These are phyloP conservation scores for Nemoura dubitans DNA, from an alignment of 2,888 invertebrate species.

Conservation along the genomic window DNA sequence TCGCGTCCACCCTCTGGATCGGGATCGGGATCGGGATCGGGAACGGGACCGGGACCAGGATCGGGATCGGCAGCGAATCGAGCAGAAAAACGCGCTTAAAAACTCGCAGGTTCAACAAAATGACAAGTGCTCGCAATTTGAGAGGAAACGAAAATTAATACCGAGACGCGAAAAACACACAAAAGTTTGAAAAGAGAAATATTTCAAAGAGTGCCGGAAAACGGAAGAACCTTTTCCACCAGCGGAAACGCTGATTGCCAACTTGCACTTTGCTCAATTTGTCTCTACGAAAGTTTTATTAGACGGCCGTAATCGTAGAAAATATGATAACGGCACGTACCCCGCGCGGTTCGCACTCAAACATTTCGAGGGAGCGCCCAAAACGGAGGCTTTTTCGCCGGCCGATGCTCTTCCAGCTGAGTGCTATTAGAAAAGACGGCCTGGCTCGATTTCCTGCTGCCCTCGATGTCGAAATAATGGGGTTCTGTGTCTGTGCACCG, in stretches of 20 bases:
- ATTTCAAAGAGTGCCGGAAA: not conserved
- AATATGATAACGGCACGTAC: not conserved
- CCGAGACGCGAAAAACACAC: not conserved
- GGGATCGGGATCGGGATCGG: too few relatives aligned
- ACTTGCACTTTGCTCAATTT: not conserved
- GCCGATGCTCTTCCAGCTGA: not conserved
- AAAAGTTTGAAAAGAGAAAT: not conserved
- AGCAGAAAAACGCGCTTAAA: not conserved
- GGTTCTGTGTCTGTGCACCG: not conserved
- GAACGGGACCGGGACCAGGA: too few relatives aligned
- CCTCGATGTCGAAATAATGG: not conserved
- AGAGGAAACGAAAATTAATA: not conserved
- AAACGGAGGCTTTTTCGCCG: not conserved
- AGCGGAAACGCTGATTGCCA: constrained; percentile 7
- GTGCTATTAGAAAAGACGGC: not conserved
- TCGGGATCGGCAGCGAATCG: too few relatives aligned
- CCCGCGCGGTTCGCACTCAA: not conserved
- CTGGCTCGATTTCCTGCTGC: not conserved
- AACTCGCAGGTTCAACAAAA: not conserved
- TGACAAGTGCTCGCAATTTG: constrained; percentile 1
- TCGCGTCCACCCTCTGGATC: too few relatives aligned
- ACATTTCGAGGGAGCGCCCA: not conserved
- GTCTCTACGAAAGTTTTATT: not conserved
- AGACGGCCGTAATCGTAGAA: not conserved
- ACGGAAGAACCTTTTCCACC: not conserved